A percentile compares a stretch with the other conserved stretches of the same genome.
Conservation (phyloP, 2,888 invertebrate genomes). For the Macropis europaea region DNA sequence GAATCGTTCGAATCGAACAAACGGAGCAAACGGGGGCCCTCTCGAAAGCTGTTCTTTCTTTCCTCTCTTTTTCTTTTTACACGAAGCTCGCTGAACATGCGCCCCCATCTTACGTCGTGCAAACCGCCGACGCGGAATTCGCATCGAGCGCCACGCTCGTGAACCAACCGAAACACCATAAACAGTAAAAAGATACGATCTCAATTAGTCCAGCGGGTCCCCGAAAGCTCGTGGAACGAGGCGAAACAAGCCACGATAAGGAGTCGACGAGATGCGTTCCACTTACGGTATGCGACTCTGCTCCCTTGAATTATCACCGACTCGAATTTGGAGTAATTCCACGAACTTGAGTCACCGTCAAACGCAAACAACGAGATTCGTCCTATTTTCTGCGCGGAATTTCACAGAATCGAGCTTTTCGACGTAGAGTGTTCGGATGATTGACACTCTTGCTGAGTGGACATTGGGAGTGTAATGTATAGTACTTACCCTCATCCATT, state of each 20-base stretch:
- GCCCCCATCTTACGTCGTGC: not conserved
- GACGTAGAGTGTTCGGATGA: not conserved
- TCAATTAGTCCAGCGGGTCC: conserved; percentile 61
- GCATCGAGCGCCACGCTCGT: conserved; percentile 41
- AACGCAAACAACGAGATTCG: not conserved
- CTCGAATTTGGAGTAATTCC: conserved; percentile 46
- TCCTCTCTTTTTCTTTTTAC: too few relatives aligned
- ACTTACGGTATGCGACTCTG: conserved; percentile 45
- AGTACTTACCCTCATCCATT: too few relatives aligned
- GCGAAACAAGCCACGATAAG: conserved; percentile 58
- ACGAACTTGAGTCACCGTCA: conserved; percentile 19
- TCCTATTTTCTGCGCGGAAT: conserved; percentile 1
- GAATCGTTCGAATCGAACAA: conserved; percentile 19
- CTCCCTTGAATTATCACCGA: conserved; percentile 38
- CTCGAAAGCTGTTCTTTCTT: not conserved
- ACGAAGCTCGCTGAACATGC: too few relatives aligned
- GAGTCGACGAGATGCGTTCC: conserved; percentile 44
- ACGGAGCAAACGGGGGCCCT: not conserved
- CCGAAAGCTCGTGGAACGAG: conserved; percentile 48
- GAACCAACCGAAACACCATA: conserved; percentile 46
- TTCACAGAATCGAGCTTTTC: conserved; percentile 1
- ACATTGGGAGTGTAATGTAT: too few relatives aligned
- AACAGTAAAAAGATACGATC: conserved; percentile 62
- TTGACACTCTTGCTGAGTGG: not conserved
- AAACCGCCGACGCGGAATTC: conserved; percentile 36